These are phyloP conservation scores for Cliona cf. orientalis DNA, from an alignment of 37 sponge, comb jelly and placozoan genomes.

Conservation along the genomic window DNA sequence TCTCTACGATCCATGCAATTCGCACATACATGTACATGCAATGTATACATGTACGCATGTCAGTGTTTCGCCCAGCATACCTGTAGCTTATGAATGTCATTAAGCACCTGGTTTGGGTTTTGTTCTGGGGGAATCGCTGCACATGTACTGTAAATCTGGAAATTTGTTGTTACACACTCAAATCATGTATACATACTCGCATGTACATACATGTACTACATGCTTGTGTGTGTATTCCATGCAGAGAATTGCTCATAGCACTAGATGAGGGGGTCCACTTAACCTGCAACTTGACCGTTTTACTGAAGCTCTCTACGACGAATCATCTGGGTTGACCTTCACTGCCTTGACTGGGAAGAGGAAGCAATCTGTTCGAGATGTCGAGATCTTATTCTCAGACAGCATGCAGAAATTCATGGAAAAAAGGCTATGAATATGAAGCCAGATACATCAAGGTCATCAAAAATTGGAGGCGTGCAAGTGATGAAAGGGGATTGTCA, in stretches of 20 bases:
- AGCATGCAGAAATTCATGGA: not conserved
- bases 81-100: too few species aligned
- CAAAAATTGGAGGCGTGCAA: not conserved
- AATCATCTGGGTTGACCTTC: conserved; percentile 5
- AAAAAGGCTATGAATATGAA: not conserved
- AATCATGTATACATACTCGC: too few species aligned
- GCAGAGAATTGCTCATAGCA: not conserved
- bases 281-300: conserved; percentile 5
- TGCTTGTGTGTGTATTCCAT: not conserved
- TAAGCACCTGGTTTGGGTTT: too few species aligned
- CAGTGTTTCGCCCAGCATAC: not conserved
- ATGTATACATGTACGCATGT: not conserved
- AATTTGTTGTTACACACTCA: not conserved
- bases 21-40: too few species aligned
- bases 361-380: conserved; percentile 31
- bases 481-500: not conserved
- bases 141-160: not conserved
- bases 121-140: not conserved
- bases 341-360: conserved; percentile 1
- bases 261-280: conserved; percentile 13
- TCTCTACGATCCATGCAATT: not conserved
- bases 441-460: not conserved
- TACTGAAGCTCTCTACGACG: not conserved
- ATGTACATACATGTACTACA: not conserved
- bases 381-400: not conserved